Base-by-base conservation (phyloP, 2,797 vertebrate genomes). In the Spheniscus humboldti region DNA sequence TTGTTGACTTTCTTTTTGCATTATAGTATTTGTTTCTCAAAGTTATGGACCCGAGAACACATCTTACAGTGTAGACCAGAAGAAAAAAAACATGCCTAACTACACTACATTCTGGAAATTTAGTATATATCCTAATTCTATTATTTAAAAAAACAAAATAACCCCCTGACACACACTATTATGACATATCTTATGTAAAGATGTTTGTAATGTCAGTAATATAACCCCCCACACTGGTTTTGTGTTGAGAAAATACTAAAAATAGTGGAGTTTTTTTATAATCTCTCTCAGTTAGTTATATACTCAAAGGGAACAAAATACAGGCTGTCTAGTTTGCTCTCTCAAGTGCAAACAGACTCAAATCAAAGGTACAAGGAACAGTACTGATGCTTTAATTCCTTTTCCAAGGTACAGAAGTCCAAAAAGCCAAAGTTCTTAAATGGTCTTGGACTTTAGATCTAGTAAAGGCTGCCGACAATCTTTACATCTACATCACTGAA, bases 241-340 rank as follows among this genome's bases (percentile, higher is more conserved):
- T 74, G 31, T 63, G 35, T 53, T 88, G 19, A 80, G 23, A 60
- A 80, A 83, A 71, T 48, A 56, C 18, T 64, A 33, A 22, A 80
- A 74, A 30, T 12, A 82, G 20, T 31, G 20, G n/a, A 71, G 7
- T 1, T 5, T 79, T 91, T 91, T 81, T 41, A 87, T 18, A 50
- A 14, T 50, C 19, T 23, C 47, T 87, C 35, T 74, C 57, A 55
- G 41, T 88, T 79, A 82, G 30, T 77, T 75, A 78, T 50, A n/a
- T 43, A 68, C 24, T 77, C 27, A 59, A 79, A 74, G 50, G 39
- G n/a, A 86, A 76, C 41, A 91, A 90, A 96, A 77, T n/a, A 73
- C 30, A 69, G 41, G 52, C 50, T 76, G 27, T 55, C 52, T 59
- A 67, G 27, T 48, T 85, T 86, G 55, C 35, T 47, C 35, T 73